Evolutionary conservation across 1,140 invertebrate species (phyloP), one percentile per base, ranked within the genome.

Genomic region (Gonioctena quinquepunctata): DNA sequence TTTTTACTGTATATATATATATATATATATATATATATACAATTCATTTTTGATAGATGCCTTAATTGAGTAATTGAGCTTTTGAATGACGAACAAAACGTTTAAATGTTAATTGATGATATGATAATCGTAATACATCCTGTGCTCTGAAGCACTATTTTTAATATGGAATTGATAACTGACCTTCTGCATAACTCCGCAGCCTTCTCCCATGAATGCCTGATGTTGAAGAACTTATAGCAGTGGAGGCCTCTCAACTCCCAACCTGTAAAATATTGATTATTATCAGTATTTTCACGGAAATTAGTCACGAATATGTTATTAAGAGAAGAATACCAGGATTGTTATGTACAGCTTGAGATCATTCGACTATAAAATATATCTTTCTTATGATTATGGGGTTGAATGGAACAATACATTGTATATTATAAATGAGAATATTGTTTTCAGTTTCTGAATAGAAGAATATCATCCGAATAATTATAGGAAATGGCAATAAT

Each of bases 171-270:
- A 42, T 42, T 54, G 50, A 26, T 63, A n/a, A 83, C 86, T 89
- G 88, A 97, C 95, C 94, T 94, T 88, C 93, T 92, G 87, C 95
- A 96, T 84, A 97, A 87, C 87, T 96, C 94, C 68, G 94, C 94
- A 71, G 95, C 94, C 87, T 94, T 96, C 86, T 94, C 93, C 94
- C 95, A 97, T 67, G 95, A 97, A 88, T 97, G 95, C 84, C 91
- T 92, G 80, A 96, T 96, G 85, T 94, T 95, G 87, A 96, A 96
- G 87, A 96, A 96, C 89, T 95, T 96, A 85, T 96, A 97, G 86
- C 95, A 97, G 84, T 96, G 89, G 80, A 96, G 89, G 77, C 94
- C 94, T 85, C 91, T 90, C 73, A 96, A 87, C 86, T 95, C 93
- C 95, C 95, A 97, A 81, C 93, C 95, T 96, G 89, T 65, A 89